Base-by-base conservation (phyloP, 1,140 invertebrate genomes). In the Drosophila novamexicana region DNA sequence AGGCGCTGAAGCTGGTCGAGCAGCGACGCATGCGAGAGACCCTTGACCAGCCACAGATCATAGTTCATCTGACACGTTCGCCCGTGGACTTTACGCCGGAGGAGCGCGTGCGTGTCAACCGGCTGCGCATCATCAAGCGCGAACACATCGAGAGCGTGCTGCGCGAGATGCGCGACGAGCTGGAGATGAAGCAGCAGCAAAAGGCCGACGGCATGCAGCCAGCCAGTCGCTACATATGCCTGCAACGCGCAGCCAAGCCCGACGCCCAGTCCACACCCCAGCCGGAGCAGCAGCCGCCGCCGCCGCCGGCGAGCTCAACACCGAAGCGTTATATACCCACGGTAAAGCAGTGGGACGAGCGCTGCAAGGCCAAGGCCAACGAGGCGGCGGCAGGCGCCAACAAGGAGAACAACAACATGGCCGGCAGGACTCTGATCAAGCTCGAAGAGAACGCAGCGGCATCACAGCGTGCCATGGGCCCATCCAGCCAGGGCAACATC, bases 341-440 rank as follows among this genome's bases (percentile, higher is more conserved):
- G 1, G 71, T 58, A 1, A 88, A 88, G 45, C 76, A 88, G 37
- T 88, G 83, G 83, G 84, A 88, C 34, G 83, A 89, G 6, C 69
- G 65, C 18, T 83, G 79, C 16, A 71, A 66, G 1, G 65, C 65
- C 45, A 77, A 59, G 42, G 16, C 18, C 16, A 3, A 3, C 42
- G 37, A 18, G 40, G n/a, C 56, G n/a, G 14, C 7, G 6, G 32
- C 3, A n/a, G 7, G 44, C 5, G 52, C 56, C 62, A 54, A 67
- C 37, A 79, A 79, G 49, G 67, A 76, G 54, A 79, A 71, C 40
- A 42, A 71, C 40, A 42, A 7, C 10, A 44, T 37, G 36, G 4
- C 18, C 14, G 29, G n/a, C 34, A 63, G 34, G 18, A 0, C 32
- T 2, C 18, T 8, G 4, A n/a, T 1, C 7, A 29, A 16, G 8